Evolutionary conservation across 35 echinoderm and acorn worm species (phyloP).

Genomic region (Lytechinus pictus): DNA sequence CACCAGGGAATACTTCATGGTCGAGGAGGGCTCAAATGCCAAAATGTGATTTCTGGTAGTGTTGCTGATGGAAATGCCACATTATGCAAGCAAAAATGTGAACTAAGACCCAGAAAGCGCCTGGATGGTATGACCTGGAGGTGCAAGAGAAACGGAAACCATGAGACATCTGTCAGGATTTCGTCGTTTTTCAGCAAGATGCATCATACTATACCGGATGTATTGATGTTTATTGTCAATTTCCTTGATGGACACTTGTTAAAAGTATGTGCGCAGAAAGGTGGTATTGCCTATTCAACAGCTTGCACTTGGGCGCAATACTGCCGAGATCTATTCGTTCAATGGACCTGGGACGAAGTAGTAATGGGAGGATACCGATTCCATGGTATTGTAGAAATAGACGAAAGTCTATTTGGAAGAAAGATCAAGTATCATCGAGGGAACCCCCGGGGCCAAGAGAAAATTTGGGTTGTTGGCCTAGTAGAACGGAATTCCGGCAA

Average conservation of each 20-base stretch:
- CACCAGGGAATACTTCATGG: no score
- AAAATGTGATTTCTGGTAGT: no score
- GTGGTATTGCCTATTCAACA: background rate
- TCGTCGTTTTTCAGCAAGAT: background rate
- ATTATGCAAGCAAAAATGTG: no score
- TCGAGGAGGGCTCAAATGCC: no score
- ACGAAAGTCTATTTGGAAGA: constrained; percentile 34
- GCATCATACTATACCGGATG: background rate
- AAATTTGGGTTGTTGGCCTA: no score
- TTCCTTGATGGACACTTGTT: background rate
- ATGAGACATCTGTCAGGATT: background rate
- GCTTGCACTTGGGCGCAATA: background rate
- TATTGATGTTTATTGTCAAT: background rate
- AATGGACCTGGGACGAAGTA: background rate
- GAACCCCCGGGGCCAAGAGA: no score
- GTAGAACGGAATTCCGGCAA: no score
- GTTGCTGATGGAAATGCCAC: no score
- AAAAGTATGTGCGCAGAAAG: background rate
- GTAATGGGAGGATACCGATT: background rate
- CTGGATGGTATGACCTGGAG: no score
- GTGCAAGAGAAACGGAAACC: no score
- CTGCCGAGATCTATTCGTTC: background rate
- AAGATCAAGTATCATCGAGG: constrained; percentile 15
- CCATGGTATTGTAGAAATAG: background rate
- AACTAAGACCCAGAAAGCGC: no score